These are phyloP conservation scores for Drosophila sp. DNA, from an alignment of 1,140 invertebrate genomes.

Conservation along the genomic window DNA sequence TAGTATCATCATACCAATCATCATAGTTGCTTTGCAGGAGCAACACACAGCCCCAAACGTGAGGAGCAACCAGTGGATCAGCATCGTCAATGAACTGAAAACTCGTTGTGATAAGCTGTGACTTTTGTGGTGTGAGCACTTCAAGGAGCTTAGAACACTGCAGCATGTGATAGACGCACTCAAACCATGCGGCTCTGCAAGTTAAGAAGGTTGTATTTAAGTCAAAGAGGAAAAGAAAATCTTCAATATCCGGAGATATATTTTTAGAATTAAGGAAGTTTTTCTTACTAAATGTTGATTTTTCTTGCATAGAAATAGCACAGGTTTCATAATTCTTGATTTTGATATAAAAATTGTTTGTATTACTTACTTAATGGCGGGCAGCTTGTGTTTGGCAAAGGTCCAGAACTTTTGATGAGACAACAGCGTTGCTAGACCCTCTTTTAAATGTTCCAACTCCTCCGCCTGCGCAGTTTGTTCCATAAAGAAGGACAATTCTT, in stretches of 20 bases:
- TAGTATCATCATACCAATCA: slow-evolving; percentile 62
- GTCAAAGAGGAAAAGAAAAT: no score
- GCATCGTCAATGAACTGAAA: slow-evolving; percentile 90
- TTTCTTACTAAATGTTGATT: no score
- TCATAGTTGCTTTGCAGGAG: slow-evolving; percentile 68
- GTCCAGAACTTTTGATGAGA: slow-evolving; percentile 90
- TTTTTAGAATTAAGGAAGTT: no score
- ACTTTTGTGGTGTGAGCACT: slow-evolving; percentile 85
- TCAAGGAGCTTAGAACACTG: slow-evolving; percentile 85
- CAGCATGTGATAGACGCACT: slow-evolving; percentile 87
- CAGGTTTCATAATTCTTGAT: no score
- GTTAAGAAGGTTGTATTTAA: background rate
- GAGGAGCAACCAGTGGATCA: slow-evolving; percentile 88
- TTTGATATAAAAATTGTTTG: background rate
- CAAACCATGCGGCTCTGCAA: slow-evolving; percentile 87
- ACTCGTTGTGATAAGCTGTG: slow-evolving; percentile 86
- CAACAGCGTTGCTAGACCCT: slow-evolving; percentile 53
- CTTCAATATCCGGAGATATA: no score
- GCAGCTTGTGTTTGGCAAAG: slow-evolving; percentile 86
- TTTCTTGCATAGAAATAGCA: no score
- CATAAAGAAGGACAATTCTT: slow-evolving; percentile 88
- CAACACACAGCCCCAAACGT: slow-evolving; percentile 88
- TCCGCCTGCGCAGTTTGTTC: slow-evolving; percentile 86
- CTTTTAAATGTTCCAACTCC: slow-evolving; percentile 84
- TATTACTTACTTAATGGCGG: slow-evolving; percentile 85